phyloP scores from a whole-genome alignment of 2,113 vertebrate species.

The Eulemur rufifrons region DNA sequence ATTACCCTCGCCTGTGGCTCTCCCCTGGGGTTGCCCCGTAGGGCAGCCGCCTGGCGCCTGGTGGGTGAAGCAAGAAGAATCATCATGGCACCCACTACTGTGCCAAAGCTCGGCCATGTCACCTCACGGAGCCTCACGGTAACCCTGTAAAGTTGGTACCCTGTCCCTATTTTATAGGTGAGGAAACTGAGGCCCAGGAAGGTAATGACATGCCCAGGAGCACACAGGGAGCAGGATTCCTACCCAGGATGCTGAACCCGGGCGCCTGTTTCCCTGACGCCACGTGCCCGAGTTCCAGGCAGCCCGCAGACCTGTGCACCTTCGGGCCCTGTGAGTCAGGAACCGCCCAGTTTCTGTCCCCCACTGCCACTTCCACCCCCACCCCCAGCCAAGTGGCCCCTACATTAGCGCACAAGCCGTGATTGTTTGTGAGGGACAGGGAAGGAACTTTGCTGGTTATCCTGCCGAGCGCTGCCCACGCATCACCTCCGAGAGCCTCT shows the following conservation, averaged over 20 bases:
- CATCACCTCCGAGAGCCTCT: neutral
- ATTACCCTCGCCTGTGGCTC: no score
- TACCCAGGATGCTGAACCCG: accelerated
- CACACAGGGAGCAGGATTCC: neutral
- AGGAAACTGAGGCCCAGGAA: neutral
- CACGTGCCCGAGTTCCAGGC: neutral
- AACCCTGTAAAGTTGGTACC: accelerated
- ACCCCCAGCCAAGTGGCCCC: neutral
- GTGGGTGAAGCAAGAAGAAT: neutral
- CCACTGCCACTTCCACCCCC: neutral
- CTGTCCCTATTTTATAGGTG: neutral
- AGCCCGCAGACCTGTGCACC: neutral
- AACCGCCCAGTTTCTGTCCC: neutral
- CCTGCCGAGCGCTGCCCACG: accelerated
- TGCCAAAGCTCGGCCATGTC: neutral
- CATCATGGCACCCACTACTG: neutral
- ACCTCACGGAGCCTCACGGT: no score
- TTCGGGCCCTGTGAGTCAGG: neutral
- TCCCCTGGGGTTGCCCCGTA: neutral
- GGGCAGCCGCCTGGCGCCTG: accelerated
- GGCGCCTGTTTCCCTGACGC: neutral
- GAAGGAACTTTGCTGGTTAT: neutral
- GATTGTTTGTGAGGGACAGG: neutral
- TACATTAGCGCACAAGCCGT: accelerated
- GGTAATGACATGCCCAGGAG: neutral